These are phyloP conservation scores for Teinopalpus imperialis DNA, from an alignment of 2,888 invertebrate genomes.

Conservation along the genomic window DNA sequence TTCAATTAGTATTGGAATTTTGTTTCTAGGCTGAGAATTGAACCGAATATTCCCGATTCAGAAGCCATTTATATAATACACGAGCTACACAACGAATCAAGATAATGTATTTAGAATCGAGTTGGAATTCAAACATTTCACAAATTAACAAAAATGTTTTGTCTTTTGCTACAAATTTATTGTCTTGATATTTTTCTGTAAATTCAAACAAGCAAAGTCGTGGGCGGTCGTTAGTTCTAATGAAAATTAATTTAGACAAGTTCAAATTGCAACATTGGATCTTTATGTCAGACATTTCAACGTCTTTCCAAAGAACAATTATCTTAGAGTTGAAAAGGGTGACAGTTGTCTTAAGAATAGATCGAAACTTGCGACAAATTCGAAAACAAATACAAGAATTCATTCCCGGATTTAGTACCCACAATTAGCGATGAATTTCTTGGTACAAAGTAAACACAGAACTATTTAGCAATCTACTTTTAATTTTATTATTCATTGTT, in stretches of 20 bases:
- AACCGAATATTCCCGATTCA: too few relatives aligned
- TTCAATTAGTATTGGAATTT: too few relatives aligned
- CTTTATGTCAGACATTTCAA: slow-evolving; percentile 23
- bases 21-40: too few relatives aligned
- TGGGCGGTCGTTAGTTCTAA: slow-evolving; percentile 3
- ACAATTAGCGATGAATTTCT: not conserved
- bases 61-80: too few relatives aligned
- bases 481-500: too few relatives aligned
- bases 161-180: too few relatives aligned
- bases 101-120: too few relatives aligned
- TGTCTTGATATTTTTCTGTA: not conserved
- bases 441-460: too few relatives aligned
- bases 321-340: slow-evolving; percentile 10
- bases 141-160: too few relatives aligned
- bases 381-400: not conserved
- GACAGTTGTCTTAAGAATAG: slow-evolving; percentile 18
- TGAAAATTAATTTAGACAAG: slow-evolving; percentile 22
- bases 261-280: slow-evolving; percentile 22
- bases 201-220: slow-evolving; percentile 4
- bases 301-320: slow-evolving; percentile 20
- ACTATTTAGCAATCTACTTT: too few relatives aligned
- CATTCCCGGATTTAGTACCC: slow-evolving; percentile 3
- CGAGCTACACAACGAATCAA: too few relatives aligned
- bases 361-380: slow-evolving; percentile 1
- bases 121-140: too few relatives aligned